Evolutionary conservation across 2,888 invertebrate genomes (phyloP), one percentile per base, ranked within the genome.

Genomic region (Acanthosepion pharaonis): DNA sequence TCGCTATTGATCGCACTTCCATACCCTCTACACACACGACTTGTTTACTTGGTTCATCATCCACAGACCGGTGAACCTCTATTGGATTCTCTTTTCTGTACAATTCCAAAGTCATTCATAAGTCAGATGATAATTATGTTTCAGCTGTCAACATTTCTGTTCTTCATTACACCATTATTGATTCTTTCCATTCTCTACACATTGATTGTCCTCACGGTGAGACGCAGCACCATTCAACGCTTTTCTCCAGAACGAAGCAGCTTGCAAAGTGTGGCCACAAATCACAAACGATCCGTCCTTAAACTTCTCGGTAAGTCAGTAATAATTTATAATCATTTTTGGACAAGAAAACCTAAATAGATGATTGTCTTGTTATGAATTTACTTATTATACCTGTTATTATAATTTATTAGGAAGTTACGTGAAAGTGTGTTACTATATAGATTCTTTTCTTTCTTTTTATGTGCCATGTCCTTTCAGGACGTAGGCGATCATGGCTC

Each of bases 61-160:
- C 95, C 96, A 23, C 91, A 94, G 51, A 96, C 96, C 28, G 95
- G 95, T 15, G 51, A 95, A 91, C 96, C 96, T 6, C 94, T 97
- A 23, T 92, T 94, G 33, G 96, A 97, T 51, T 97, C 96, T 6
- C 95, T 96, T 59, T 95, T 96, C 33, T 97, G 97, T 95, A 97
- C 96, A 94, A 97, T 97, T 78, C 96, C 96, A 4, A 94, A 93
- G 20, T 94, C 95, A 91, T 96, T 96, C 95, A 95, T 96, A 92
- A 94, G 95, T 2, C 95, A 94, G 33, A 97, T 97, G 96, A 95
- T 95, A 9, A 95, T 96, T 42, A 95, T 99, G 8, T 98, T 98
- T 96, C 99, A 99, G 97, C 97, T 98, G 78, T 99, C 99, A 97
- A 98, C 98, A 95, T 98, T 98, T 95, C 97, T 99, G 95, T 99